Conservation (phyloP, 1,140 invertebrate species). For the Amphibalanus amphitrite region DNA sequence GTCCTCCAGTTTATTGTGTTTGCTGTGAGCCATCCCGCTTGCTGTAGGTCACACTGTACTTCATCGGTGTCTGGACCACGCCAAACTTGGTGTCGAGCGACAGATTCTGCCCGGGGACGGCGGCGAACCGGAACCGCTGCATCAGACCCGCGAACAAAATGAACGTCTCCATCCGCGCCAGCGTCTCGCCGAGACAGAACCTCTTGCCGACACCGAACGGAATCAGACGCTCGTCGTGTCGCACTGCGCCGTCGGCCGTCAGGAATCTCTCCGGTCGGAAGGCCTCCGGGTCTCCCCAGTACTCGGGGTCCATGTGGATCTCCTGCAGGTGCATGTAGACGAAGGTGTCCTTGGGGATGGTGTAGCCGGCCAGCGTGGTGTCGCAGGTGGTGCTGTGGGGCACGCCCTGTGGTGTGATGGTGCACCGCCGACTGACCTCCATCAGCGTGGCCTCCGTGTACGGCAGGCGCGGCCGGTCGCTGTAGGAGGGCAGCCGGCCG, state of each 20-base stretch:
- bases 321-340: slow-evolving; percentile 45
- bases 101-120: not conserved
- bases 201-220: slow-evolving; percentile 44
- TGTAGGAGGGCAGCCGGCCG: too few relatives aligned
- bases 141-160: slow-evolving; percentile 49
- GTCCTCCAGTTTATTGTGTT: too few relatives aligned
- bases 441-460: slow-evolving; percentile 20
- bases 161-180: slow-evolving; percentile 53
- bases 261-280: slow-evolving; percentile 26
- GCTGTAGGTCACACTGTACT: too few relatives aligned
- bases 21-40: too few relatives aligned
- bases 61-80: too few relatives aligned
- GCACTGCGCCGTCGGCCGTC: too few relatives aligned
- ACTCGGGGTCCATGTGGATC: too few relatives aligned
- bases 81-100: slow-evolving; percentile 2
- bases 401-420: slow-evolving; percentile 46
- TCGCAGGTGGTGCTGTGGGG: too few relatives aligned
- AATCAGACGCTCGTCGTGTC: slow-evolving; percentile 17
- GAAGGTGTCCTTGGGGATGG: slow-evolving; percentile 32
- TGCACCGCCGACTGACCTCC: slow-evolving; percentile 9
- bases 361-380: slow-evolving; percentile 12
- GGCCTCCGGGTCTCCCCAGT: slow-evolving; percentile 24
- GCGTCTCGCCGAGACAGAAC: slow-evolving; percentile 53
- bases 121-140: slow-evolving; percentile 32
- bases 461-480: slow-evolving; percentile 29